Percentiles rank a stretch among this genome's conserved stretches.
Evolutionary conservation across 1,140 invertebrate genomes (phyloP).

Genomic region (Campodea augens): DNA sequence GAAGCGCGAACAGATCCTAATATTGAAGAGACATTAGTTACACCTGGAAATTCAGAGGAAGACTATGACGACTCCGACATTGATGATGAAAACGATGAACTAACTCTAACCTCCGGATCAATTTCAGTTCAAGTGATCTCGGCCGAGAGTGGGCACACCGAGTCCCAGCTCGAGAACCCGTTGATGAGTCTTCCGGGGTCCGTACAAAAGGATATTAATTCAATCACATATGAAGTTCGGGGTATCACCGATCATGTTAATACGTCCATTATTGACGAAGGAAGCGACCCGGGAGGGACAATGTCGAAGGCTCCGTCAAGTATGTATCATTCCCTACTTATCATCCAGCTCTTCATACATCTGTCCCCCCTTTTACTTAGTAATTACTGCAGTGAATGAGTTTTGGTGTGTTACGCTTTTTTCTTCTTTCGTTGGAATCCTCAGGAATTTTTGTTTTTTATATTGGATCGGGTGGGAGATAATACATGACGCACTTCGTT

Average conservation of each 20-base stretch:
- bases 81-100: constrained; percentile 17
- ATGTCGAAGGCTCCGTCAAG: constrained; percentile 11
- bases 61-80: not conserved
- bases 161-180: constrained; percentile 31
- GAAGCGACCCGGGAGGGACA: constrained; percentile 9
- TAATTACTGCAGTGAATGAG: too few relatives aligned
- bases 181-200: constrained; percentile 21
- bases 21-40: constrained; percentile 23
- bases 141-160: constrained; percentile 23
- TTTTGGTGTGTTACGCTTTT: too few relatives aligned
- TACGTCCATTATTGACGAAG: constrained; percentile 9
- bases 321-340: constrained; percentile 13
- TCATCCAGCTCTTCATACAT: too few relatives aligned
- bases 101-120: constrained; percentile 24
- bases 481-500: too few relatives aligned
- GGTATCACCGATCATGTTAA: constrained; percentile 9
- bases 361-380: too few relatives aligned
- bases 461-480: not conserved
- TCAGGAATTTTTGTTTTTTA: not conserved
- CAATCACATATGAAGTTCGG: constrained; percentile 6
- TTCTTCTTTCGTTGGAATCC: too few relatives aligned
- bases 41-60: constrained; percentile 17
- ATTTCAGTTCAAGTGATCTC: constrained; percentile 29
- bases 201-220: constrained; percentile 10
- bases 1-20: constrained; percentile 14